Evolutionary conservation across 1,140 invertebrate species (phyloP), one percentile per base, ranked within the genome.

Genomic region (Littorina saxatilis): DNA sequence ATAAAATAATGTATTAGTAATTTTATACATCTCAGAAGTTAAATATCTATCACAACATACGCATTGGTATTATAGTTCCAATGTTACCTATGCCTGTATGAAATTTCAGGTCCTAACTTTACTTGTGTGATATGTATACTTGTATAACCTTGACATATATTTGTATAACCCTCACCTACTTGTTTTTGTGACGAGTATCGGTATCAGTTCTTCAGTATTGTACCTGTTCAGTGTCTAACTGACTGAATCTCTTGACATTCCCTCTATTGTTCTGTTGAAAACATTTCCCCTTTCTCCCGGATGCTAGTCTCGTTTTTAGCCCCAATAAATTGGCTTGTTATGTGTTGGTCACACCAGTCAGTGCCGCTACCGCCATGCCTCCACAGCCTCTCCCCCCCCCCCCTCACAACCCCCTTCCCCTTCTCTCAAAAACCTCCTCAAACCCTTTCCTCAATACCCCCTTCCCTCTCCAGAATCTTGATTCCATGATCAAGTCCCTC

Each of bases 281-380:
- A 63, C 23, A 63, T 32, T 32, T 23, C 29, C 23, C 23, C 58
- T 63, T n/a, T 63, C 23, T 63, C 58, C 23, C 29, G 9, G n/a
- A 11, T 63, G 58, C 58, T 63, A 9, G 23, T 23, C 58, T 32
- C 23, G 29, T 27, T 32, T n/a, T 32, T 32, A 47, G 43, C 17
- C n/a, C n/a, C 43, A 17, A 47, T 17, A 47, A 17, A 47, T 82
- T 80, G 66, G 79, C 78, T 82, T 83, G 50, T n/a, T n/a, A n/a
- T 72, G 78, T 87, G 80, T 76, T 84, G 85, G 87, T 88, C 85
- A 88, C 87, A 88, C 87, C 85, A 87, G 84, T 87, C 75, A 78
- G 80, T 84, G 84, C 83, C 81, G 61, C 75, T 47, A 80, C 78
- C 82, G 80, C 70, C 50, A 61, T 58, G 37, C 32, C 75, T 50